Base-by-base conservation (phyloP, 2,888 invertebrate genomes). In the Agriopis leucophaearia region DNA sequence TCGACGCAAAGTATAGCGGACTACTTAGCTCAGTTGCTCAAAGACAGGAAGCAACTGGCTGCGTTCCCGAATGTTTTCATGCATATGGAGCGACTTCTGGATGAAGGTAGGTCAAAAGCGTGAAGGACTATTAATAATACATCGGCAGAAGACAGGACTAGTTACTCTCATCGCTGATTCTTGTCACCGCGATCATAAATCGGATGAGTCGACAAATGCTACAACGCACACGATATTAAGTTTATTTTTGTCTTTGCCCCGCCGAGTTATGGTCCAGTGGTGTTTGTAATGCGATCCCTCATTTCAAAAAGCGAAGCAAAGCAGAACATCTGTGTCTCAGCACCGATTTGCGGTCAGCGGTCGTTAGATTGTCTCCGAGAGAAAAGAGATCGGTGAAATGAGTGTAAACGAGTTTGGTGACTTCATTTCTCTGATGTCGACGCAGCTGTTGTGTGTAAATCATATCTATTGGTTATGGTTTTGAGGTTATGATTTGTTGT, bases 51-150 rank as follows among this genome's bases (percentile, higher is more conserved):
- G 96, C 99, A 99, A 96, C 96, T 99, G 93, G 98, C 99, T 88
- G 99, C 99, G 90, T 99, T 99, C 95, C 99, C 99, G 83, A 99
- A 99, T 96, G 98, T 99, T 94, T 99, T 99, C 96, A 97, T 98
- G 95, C 99, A 99, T 95, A 97, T 99, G 93, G 99, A 99, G 95
- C 96, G 99, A 93, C 97, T 99, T 87, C 96, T 99, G 91, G 99
- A 99, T 93, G 99, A 99, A 97, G 99, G 99, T 99, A 96, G 86
- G 93, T 88, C 80, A 82, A 82, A 86, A 86, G 86, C 74, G 71
- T 79, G 79, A 81, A 66, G 57, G 76, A 79, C 85, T 87, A 84
- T 84, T 83, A 78, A 81, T 84, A 89, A 88, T 81, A 83, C 81
- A 78, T 78, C 75, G 72, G 74, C 71, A 78, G 70, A 70, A 72